Percentiles rank a stretch among this genome's conserved stretches.
Evolutionary conservation across 2,888 invertebrate species (phyloP).

Genomic region (Seira ritae): DNA sequence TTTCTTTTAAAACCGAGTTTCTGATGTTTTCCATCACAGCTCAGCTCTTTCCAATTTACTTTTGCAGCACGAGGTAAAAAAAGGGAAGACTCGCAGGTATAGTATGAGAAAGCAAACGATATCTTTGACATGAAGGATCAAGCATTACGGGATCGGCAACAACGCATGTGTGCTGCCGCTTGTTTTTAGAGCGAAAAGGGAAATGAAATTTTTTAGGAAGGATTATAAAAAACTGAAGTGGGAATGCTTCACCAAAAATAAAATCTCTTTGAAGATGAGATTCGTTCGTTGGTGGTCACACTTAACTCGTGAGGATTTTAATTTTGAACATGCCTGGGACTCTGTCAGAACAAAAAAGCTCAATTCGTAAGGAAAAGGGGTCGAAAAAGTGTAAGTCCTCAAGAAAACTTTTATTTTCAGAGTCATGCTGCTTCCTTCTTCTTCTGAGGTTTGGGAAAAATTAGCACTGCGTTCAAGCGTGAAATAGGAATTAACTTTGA

Average conservation of each 20-base stretch:
- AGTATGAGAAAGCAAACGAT: background rate
- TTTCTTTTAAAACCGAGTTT: background rate
- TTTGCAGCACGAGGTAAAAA: background rate
- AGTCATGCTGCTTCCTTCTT: constrained; percentile 31
- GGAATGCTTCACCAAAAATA: background rate
- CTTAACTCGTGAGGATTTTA: background rate
- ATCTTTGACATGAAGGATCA: background rate
- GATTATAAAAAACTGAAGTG: background rate
- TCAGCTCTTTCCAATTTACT: background rate
- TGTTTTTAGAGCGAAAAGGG: too few species aligned
- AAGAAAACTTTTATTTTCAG: background rate
- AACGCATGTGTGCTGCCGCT: too few species aligned
- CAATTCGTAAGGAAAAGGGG: background rate
- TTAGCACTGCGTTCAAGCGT: constrained; percentile 33
- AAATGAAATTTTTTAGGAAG: too few species aligned
- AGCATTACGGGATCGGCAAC: too few species aligned
- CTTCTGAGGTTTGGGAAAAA: constrained; percentile 8
- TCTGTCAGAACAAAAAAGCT: constrained; percentile 8
- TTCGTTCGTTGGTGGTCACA: constrained; percentile 51
- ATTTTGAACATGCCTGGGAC: background rate
- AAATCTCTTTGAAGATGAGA: constrained; percentile 10
- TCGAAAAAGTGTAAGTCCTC: too few species aligned
- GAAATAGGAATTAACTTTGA: constrained; percentile 20
- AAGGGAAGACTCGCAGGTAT: background rate
- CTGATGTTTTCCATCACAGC: too few species aligned